These are phyloP conservation scores for Megalurothrips usitatus DNA, from an alignment of 2,888 invertebrate species.

Conservation along the genomic window DNA sequence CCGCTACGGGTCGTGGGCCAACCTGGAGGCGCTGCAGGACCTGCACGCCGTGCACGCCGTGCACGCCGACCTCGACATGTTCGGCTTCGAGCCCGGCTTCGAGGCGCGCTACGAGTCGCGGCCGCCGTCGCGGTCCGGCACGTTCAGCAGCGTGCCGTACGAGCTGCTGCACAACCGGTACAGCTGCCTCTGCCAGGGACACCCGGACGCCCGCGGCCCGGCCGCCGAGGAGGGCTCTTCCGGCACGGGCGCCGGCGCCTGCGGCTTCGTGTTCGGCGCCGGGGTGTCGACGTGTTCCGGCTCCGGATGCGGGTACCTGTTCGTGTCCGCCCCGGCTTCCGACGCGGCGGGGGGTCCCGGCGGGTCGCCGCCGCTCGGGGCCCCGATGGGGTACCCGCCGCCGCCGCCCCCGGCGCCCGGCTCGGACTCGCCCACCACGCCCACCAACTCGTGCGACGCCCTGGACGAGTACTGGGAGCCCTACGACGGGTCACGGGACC, in stretches of 20 bases:
- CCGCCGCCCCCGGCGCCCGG: background rate
- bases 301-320: conserved; percentile 23
- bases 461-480: background rate
- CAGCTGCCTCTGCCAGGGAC: conserved; percentile 2
- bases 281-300: background rate
- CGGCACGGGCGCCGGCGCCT: background rate
- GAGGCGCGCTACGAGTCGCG: conserved; percentile 9
- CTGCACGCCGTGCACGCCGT: background rate
- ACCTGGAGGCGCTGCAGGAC: conserved; percentile 9
- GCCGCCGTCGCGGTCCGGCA: background rate
- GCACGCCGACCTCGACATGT: conserved; percentile 4
- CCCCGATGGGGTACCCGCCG: conserved; percentile 10
- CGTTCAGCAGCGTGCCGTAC: background rate
- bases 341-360: no score
- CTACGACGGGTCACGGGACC: conserved; percentile 19
- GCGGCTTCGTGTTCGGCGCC: conserved; percentile 18
- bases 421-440: background rate
- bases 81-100: conserved; percentile 21
- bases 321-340: background rate
- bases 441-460: background rate
- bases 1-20: background rate
- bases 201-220: background rate
- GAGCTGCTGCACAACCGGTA: conserved; percentile 6
- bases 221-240: background rate
- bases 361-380: no score